Evolutionary conservation across 2,113 vertebrate genomes (phyloP), one percentile per base, ranked within the genome.

Genomic region (Dicerorhinus sumatrensis): DNA sequence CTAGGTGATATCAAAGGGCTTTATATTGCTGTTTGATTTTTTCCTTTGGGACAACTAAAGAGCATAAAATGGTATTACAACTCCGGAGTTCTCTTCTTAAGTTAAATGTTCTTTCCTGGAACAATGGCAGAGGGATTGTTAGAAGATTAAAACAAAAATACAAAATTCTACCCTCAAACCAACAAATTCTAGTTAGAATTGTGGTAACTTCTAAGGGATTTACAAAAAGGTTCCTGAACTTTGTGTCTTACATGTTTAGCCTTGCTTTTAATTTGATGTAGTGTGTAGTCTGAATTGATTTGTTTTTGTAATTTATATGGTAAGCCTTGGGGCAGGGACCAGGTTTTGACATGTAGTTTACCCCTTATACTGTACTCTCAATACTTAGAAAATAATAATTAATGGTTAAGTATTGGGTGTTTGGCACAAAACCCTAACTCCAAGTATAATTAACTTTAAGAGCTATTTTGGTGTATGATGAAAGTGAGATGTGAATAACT

Each of bases 371-470:
- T 97, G 12, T 27, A 62, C 39, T 95, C 75, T 97, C n/a, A 92
- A 42, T 96, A 93, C 39, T 94, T 96, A 91, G 81, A 90, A 95
- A 96, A 95, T 93, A 89, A 90, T 96, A 95, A 97, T 92, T 97
- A 97, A 97, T 94, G 81, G 60, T 76, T 96, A 73, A 65, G 60
- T 77, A 84, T 89, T 92, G 65, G 54, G 21, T 84, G 20, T 82
- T 94, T 96, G 95, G 96, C 96, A 97, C 70, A 95, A 97, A 96
- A 95, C 31, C 54, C 65, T 51, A 80, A 95, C 76, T 94, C 77
- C 91, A 89, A 94, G 81, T 81, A 72, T 96, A 89, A 97, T 97
- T 97, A 97, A 96, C 88, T 96, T 90, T 94, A 91, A 95, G 88
- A 97, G 80, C 54, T 97, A 60, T 98, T 96, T 94, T 92, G 91